Conservation (phyloP, 2,797 vertebrate genomes). For the Mormyrus hasselquistii region DNA sequence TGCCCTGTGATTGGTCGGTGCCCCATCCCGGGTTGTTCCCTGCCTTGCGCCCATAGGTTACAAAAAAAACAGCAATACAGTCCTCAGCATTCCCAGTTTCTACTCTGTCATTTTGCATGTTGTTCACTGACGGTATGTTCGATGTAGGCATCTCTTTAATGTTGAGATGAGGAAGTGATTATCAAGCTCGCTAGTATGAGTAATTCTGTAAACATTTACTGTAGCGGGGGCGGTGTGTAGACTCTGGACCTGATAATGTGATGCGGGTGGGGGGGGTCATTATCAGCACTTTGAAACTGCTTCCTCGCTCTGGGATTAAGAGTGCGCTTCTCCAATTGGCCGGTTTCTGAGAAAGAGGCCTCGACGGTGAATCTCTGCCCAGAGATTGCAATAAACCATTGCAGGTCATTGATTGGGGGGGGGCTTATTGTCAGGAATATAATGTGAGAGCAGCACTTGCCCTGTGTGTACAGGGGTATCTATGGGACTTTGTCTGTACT, state of each 20-base stretch:
- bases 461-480: not conserved
- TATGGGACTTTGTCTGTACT: not conserved
- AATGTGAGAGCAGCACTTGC: not conserved
- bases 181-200: constrained; percentile 13
- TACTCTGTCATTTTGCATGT: not conserved
- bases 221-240: constrained; percentile 6
- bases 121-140: not conserved
- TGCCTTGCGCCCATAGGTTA: not conserved
- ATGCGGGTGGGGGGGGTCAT: not conserved
- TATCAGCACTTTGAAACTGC: constrained; percentile 20
- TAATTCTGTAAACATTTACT: constrained; percentile 20
- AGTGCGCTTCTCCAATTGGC: not conserved
- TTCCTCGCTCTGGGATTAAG: constrained; percentile 4
- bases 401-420: constrained; percentile 23
- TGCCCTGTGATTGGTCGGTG: not conserved
- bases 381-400: constrained; percentile 16
- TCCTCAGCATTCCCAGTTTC: not conserved
- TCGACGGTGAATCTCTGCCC: constrained; percentile 8
- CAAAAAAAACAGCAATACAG: not conserved
- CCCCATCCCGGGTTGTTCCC: not conserved
- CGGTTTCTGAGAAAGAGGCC: not conserved
- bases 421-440: constrained; percentile 15
- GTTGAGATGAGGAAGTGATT: not conserved
- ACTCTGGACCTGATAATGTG: constrained; percentile 22
- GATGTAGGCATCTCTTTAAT: not conserved